A percentile compares a stretch with the other conserved stretches of the same genome.
Conservation (phyloP, 2,797 vertebrate genomes). For the Dipus sagitta region DNA sequence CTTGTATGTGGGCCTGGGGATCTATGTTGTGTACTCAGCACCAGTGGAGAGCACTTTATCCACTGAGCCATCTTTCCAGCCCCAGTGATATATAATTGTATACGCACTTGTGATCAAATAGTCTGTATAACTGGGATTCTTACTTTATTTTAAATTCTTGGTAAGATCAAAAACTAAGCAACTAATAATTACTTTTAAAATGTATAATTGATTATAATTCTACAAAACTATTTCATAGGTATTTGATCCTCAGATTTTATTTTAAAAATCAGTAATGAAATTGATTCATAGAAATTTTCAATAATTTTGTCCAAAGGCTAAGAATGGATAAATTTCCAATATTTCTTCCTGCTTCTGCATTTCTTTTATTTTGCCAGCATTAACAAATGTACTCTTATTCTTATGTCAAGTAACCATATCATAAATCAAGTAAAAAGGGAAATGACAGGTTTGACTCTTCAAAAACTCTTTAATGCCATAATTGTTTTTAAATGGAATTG, state of each 20-base stretch:
- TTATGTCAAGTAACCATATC: not conserved
- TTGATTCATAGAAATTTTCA: constrained; percentile 13
- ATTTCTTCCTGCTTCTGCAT: not conserved
- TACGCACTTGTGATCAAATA: not conserved
- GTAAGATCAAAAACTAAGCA: constrained; percentile 31
- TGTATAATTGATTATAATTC: constrained; percentile 26
- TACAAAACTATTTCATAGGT: constrained; percentile 34
- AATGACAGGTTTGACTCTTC: not conserved
- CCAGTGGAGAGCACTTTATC: no score
- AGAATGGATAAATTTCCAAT: constrained; percentile 15
- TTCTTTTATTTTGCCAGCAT: not conserved
- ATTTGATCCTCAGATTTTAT: no score
- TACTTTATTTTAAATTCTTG: constrained; percentile 34
- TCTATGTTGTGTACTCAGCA: no score
- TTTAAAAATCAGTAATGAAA: not conserved
- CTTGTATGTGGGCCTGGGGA: no score
- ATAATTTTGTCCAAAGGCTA: not conserved
- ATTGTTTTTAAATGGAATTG: not conserved
- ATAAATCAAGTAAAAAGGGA: not conserved
- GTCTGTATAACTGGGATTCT: not conserved
- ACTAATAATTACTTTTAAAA: not conserved
- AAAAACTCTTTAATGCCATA: constrained; percentile 12
- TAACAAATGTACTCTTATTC: not conserved
- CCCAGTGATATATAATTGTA: not conserved
- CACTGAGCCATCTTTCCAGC: no score